Evolutionary conservation across 2,888 invertebrate genomes (phyloP).

Genomic region (Platypus cylindrus): DNA sequence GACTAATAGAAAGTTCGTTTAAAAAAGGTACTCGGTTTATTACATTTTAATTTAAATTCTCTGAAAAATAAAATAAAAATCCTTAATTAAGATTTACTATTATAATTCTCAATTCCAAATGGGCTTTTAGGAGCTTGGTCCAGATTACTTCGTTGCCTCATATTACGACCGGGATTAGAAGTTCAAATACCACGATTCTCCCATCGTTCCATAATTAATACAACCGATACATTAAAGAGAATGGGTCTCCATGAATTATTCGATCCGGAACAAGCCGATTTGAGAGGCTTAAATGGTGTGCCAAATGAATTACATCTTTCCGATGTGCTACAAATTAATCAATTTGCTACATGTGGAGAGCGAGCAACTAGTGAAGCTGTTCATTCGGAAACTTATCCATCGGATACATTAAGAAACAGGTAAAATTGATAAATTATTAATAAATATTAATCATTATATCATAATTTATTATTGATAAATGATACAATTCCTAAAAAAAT

Average conservation of each 20-base stretch:
- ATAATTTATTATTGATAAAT: not conserved
- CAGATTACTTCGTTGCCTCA: constrained; percentile 55
- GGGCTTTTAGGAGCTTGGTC: constrained; percentile 47
- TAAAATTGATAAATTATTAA: constrained; percentile 2
- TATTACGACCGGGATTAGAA: constrained; percentile 65
- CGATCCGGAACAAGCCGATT: constrained; percentile 60
- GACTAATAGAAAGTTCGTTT: constrained; percentile 53
- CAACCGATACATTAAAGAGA: constrained; percentile 60
- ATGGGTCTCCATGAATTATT: constrained; percentile 77
- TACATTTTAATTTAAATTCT: not conserved
- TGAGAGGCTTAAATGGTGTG: constrained; percentile 68
- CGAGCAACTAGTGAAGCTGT: constrained; percentile 58
- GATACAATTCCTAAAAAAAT: not conserved
- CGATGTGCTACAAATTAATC: constrained; percentile 70
- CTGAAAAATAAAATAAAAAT: not conserved
- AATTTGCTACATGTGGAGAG: constrained; percentile 75
- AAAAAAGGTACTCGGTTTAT: constrained; percentile 35
- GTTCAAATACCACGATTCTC: constrained; percentile 75
- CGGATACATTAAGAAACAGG: constrained; percentile 37
- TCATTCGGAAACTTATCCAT: constrained; percentile 71
- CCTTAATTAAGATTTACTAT: not conserved
- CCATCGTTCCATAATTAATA: constrained; percentile 68
- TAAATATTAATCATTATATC: not conserved
- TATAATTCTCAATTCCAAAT: not conserved
- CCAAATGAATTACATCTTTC: constrained; percentile 71